These are phyloP conservation scores for Deilephila elpenor DNA, from an alignment of 2,888 invertebrate species.

Conservation along the genomic window DNA sequence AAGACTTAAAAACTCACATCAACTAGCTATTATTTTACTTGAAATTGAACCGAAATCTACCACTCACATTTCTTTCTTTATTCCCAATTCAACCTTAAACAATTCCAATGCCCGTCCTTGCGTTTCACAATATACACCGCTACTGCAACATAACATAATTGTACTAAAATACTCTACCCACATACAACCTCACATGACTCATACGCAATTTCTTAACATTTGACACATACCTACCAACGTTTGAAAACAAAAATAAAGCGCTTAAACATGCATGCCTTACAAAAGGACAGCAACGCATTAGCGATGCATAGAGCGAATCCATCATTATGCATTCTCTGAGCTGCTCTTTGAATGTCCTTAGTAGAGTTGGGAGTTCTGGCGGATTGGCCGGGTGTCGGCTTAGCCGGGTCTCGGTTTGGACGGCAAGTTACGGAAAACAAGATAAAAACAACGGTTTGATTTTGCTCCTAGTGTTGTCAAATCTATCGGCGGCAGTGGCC, in stretches of 20 bases:
- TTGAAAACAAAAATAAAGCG: constrained; percentile 45
- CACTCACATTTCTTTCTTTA: no score
- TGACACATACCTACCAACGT: constrained; percentile 17
- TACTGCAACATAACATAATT: no score
- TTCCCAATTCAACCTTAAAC: no score
- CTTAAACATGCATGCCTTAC: constrained; percentile 49
- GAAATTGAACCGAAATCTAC: no score
- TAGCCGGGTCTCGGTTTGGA: neutral
- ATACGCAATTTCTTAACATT: constrained; percentile 10
- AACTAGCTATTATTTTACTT: no score
- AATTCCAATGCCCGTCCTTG: no score
- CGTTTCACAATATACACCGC: no score
- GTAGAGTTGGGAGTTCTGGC: constrained; percentile 32
- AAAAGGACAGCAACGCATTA: constrained; percentile 58
- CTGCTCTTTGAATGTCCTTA: constrained; percentile 64
- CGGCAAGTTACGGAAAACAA: neutral
- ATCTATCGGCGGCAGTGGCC: no score
- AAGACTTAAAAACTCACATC: no score
- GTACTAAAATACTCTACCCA: neutral
- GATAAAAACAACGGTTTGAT: no score
- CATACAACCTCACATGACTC: constrained; percentile 13
- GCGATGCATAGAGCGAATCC: constrained; percentile 64
- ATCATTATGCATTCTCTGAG: constrained; percentile 64
- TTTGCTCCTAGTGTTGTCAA: no score
- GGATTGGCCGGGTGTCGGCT: neutral